A percentile compares a stretch with the other conserved stretches of the same genome.
phyloP scores from a whole-genome alignment of 2,888 invertebrate genomes.

The Pimpla rufipes region DNA sequence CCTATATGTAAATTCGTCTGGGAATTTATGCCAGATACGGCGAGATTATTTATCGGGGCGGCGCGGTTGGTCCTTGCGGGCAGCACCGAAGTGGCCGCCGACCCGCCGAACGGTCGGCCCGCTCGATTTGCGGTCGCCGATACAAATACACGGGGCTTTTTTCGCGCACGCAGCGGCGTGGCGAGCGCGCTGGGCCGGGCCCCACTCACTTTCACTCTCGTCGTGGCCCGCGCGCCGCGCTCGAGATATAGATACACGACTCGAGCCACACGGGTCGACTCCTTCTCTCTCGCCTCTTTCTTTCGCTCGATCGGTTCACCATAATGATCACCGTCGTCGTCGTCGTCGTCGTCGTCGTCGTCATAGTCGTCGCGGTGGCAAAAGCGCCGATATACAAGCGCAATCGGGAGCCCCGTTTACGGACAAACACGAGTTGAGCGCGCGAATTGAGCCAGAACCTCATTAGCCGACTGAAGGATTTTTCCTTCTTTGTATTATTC shows the following conservation, averaged over 20 bases:
- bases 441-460: conserved; percentile 11
- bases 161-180: conserved; percentile 58
- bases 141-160: conserved; percentile 58
- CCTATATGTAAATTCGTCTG: too few relatives aligned
- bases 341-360: conserved; percentile 2
- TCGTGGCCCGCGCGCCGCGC: conserved; percentile 19
- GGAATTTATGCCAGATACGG: not conserved
- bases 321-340: conserved; percentile 59
- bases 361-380: not conserved
- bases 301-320: conserved; percentile 57
- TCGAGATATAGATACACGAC: not conserved
- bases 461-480: conserved; percentile 34
- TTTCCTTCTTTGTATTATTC: conserved; percentile 12
- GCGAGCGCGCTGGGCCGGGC: conserved; percentile 24
- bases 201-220: conserved; percentile 67
- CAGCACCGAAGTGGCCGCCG: not conserved
- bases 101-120: not conserved
- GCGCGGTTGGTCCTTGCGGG: not conserved
- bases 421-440: conserved; percentile 32
- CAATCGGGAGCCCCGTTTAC: conserved; percentile 53
- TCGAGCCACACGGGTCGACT: conserved; percentile 26
- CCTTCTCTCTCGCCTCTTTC: conserved; percentile 52
- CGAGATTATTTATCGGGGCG: conserved; percentile 56
- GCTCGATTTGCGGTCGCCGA: conserved; percentile 49
- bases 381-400: conserved; percentile 18